Base-by-base conservation (phyloP, 1,140 invertebrate genomes). In the Laupala kohalensis region DNA sequence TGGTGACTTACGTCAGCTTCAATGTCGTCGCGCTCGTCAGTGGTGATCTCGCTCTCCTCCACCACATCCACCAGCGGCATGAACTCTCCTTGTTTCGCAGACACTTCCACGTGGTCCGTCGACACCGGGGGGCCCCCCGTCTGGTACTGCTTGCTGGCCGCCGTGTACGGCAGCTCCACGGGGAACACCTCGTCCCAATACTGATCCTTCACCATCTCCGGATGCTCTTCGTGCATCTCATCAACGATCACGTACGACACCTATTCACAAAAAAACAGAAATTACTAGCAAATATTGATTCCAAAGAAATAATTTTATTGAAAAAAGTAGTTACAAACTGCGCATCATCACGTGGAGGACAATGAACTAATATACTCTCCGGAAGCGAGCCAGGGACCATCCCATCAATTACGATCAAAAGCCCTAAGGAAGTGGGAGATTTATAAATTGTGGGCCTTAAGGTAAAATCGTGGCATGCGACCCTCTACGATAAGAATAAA, bases 171-270 rank as follows among this genome's bases (percentile, higher is more conserved):
- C 13, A 81, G 73, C 67, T 80, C 77, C 19, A 76, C 75, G 3
- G 79, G 77, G 25, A 78, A 68, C 13, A 78, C 75, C 68, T 80
- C 79, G 72, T 82, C 81, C 82, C 82, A 83, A 71, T 81, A 82
- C 67, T 76, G 75, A 71, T 83, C 82, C 53, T 79, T 80, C 6
- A 81, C 71, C 23, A 81, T 70, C 69, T 80, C 79, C 24, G 81
- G 81, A 75, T 82, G 78, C 66, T 81, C 79, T 64, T 77, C 70
- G 71, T 82, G 79, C 80, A 82, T 81, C 74, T 82, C 81, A 74
- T 83, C 81, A 19, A 83, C 81, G 66, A 83, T 81, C 26, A 81
- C 71, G 75, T 80, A 81, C 12, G 79, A 79, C 4, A 80, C 75
- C 64, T 79, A 75, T n/a, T n/a, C n/a, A n/a, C n/a, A n/a, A n/a